A percentile compares a stretch with the other conserved stretches of the same genome.
Evolutionary conservation across 2,797 vertebrate species (phyloP).

Genomic region (Eleutherodactylus coqui): DNA sequence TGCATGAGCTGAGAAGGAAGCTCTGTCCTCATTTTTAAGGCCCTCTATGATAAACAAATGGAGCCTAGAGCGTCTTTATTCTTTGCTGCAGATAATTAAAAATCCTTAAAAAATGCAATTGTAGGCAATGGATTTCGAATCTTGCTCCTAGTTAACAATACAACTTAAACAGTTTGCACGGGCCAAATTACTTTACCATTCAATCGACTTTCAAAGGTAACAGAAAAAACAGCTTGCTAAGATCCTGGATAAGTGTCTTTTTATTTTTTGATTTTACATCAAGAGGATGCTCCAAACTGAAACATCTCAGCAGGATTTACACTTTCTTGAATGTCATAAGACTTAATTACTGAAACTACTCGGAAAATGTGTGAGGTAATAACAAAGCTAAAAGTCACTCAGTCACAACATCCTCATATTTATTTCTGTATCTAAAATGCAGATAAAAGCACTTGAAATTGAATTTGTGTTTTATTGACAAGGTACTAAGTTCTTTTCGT

Average conservation of each 20-base stretch:
- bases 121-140: conserved; percentile 79
- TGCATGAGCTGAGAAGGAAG: conserved; percentile 81
- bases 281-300: conserved; percentile 75
- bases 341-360: conserved; percentile 76
- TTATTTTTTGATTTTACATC: conserved; percentile 74
- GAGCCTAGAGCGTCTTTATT: conserved; percentile 80
- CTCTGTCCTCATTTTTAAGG: conserved; percentile 82
- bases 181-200: conserved; percentile 65
- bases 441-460: conserved; percentile 71
- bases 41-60: conserved; percentile 83
- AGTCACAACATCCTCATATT: conserved; percentile 67
- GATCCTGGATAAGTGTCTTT: conserved; percentile 66
- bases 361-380: conserved; percentile 67
- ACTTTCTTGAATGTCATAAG: conserved; percentile 74
- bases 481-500: not conserved
- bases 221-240: conserved; percentile 74
- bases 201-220: conserved; percentile 74
- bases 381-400: conserved; percentile 67
- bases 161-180: conserved; percentile 70
- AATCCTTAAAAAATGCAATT: conserved; percentile 81
- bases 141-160: conserved; percentile 72
- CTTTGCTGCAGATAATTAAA: conserved; percentile 82
- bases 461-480: conserved; percentile 68
- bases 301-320: conserved; percentile 78
- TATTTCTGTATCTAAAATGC: conserved; percentile 70